Conservation (phyloP, 1,140 invertebrate species). For the Alviniconcha marisindica region DNA sequence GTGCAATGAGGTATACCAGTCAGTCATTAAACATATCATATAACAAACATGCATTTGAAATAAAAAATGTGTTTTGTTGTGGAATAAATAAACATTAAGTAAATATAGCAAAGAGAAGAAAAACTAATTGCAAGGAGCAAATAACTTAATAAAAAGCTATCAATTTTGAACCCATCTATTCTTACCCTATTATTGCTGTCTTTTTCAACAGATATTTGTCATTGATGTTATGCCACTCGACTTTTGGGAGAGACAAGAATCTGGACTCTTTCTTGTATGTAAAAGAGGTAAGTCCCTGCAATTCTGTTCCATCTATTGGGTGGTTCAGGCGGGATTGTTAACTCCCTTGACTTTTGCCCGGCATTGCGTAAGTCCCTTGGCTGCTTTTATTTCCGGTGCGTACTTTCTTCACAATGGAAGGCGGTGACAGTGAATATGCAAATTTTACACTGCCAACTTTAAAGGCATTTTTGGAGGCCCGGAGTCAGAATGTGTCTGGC, state of each 20-base stretch:
- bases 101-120: not conserved
- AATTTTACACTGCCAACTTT: too few species aligned
- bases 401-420: too few species aligned
- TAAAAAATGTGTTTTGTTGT: not conserved
- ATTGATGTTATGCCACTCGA: constrained; percentile 69
- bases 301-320: too few species aligned
- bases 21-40: not conserved
- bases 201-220: constrained; percentile 70
- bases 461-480: too few species aligned
- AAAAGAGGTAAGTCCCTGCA: constrained; percentile 62
- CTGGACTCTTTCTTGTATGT: constrained; percentile 73
- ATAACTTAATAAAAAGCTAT: not conserved
- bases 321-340: too few species aligned
- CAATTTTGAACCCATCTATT: not conserved
- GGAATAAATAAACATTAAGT: not conserved
- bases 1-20: too few species aligned
- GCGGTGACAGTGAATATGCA: too few species aligned
- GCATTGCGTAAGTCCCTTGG: too few species aligned
- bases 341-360: too few species aligned
- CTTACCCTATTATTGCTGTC: not conserved
- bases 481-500: too few species aligned
- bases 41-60: not conserved
- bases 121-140: not conserved
- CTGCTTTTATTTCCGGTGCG: too few species aligned
- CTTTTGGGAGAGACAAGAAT: constrained; percentile 70